A percentile compares a stretch with the other conserved stretches of the same genome.
Conservation (phyloP, 2,113 vertebrate species). For the Columba livia region DNA sequence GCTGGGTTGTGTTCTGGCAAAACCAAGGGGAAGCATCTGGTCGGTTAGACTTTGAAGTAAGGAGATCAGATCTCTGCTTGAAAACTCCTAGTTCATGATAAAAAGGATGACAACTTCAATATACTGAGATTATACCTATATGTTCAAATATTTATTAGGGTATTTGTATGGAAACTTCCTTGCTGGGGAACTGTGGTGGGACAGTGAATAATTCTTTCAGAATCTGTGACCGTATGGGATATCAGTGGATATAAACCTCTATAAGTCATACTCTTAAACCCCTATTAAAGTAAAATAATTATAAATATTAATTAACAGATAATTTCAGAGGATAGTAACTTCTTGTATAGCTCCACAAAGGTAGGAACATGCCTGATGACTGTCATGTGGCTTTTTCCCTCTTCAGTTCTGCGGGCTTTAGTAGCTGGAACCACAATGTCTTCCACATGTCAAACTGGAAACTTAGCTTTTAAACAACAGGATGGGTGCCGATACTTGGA, state of each 20-base stretch:
- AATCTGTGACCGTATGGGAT: background rate
- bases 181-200: background rate
- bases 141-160: background rate
- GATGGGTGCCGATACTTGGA: background rate
- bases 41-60: background rate
- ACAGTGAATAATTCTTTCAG: background rate
- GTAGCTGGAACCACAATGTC: background rate
- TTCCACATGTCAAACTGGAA: background rate
- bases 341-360: background rate
- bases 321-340: background rate
- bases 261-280: background rate
- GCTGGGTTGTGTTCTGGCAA: background rate
- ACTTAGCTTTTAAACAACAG: background rate
- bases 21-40: background rate
- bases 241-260: background rate
- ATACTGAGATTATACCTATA: fast-evolving
- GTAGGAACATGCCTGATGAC: background rate
- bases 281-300: background rate
- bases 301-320: background rate
- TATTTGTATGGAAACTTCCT: background rate
- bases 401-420: background rate
- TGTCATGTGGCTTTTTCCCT: background rate
- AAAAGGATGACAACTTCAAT: background rate
- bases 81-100: background rate
- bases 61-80: background rate